Conservation (phyloP, 2,888 invertebrate species). For the Augochlorella aurata region DNA sequence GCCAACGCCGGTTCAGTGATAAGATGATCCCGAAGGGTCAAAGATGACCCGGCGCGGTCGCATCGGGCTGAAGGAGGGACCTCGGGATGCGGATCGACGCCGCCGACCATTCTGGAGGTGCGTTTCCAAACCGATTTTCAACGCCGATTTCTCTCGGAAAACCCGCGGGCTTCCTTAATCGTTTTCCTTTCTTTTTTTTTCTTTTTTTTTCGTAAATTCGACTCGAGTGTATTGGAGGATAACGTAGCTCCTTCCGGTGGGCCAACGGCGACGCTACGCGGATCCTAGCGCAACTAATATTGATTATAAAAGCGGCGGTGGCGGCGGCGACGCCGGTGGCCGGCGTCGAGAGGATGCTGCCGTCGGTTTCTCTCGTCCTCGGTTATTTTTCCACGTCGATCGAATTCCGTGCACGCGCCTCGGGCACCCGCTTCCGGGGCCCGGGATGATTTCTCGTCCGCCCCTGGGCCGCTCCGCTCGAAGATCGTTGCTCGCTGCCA, state of each 20-base stretch:
- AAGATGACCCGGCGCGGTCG: conserved; percentile 2
- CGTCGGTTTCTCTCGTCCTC: conserved; percentile 51
- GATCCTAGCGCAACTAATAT: conserved; percentile 76
- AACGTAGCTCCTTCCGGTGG: conserved; percentile 23
- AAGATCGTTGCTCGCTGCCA: background rate
- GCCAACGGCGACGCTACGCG: conserved; percentile 71
- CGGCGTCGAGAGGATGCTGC: conserved; percentile 39
- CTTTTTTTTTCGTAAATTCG: background rate
- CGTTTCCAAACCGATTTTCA: conserved; percentile 10
- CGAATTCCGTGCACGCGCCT: conserved; percentile 36
- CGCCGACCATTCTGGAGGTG: conserved; percentile 33
- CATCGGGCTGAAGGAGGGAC: background rate
- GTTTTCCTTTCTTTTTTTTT: background rate
- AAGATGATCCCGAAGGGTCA: conserved; percentile 27
- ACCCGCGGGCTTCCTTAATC: no score
- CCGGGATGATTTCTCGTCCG: background rate
- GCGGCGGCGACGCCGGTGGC: conserved; percentile 17
- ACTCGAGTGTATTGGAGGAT: background rate
- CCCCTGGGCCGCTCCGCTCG: background rate
- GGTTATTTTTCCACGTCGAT: conserved; percentile 36
- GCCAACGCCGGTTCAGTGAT: background rate
- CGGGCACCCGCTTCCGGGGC: conserved; percentile 15
- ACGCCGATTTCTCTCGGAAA: background rate
- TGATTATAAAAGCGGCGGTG: conserved; percentile 76
- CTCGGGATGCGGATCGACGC: conserved; percentile 37